A percentile compares a stretch with the other conserved stretches of the same genome.
Conservation (phyloP, 1,140 invertebrate species). For the Galleria mellonella region DNA sequence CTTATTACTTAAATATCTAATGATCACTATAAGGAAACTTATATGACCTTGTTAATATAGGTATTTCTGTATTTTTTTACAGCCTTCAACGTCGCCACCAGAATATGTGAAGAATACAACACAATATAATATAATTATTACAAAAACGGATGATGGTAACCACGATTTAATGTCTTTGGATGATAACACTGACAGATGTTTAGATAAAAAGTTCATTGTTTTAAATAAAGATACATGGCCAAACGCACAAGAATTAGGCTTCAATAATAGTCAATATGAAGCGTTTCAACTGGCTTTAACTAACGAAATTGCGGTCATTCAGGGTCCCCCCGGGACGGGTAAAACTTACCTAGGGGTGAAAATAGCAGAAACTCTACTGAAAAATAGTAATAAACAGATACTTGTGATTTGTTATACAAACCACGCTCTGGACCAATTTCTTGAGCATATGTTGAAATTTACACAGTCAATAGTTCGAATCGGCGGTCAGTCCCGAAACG, state of each 20-base stretch:
- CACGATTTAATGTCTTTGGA: too few relatives aligned
- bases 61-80: conserved; percentile 49
- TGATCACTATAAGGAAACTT: too few relatives aligned
- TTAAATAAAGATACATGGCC: conserved; percentile 58
- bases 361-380: conserved; percentile 76
- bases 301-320: conserved; percentile 83
- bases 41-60: too few relatives aligned
- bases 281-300: conserved; percentile 77
- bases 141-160: too few relatives aligned
- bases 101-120: conserved; percentile 21
- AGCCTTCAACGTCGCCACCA: conserved; percentile 64
- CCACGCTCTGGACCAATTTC: conserved; percentile 91
- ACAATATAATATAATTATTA: conserved; percentile 5
- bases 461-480: conserved; percentile 80
- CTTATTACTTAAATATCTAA: too few relatives aligned
- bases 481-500: conserved; percentile 81
- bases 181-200: neutral
- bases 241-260: conserved; percentile 39
- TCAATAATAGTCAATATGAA: conserved; percentile 76
- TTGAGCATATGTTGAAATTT: conserved; percentile 80
- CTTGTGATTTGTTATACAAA: conserved; percentile 91
- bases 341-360: conserved; percentile 86
- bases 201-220: conserved; percentile 17
- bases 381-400: conserved; percentile 76
- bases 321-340: conserved; percentile 87